Evolutionary conservation across 2,797 vertebrate genomes (phyloP).

Genomic region (Mormyrus hasselquistii): DNA sequence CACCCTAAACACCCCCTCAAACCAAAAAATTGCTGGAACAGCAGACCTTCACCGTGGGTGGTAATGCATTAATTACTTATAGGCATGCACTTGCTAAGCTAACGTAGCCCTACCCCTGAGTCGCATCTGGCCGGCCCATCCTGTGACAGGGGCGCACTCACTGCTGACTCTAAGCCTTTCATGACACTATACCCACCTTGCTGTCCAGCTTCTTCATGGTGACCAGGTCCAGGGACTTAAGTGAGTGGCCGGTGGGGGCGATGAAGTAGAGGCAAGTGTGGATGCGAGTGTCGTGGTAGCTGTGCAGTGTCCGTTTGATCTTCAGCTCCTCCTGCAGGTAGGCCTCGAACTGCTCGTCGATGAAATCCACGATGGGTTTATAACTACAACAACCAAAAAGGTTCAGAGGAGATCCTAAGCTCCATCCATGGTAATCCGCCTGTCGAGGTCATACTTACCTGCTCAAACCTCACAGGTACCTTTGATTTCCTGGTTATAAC

Average conservation of each 20-base stretch:
- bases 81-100: not conserved
- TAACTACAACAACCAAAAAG: constrained; percentile 64
- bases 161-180: not conserved
- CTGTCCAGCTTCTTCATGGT: constrained; percentile 99
- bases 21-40: not conserved
- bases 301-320: constrained; percentile 90
- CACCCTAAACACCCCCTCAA: not conserved
- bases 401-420: not conserved
- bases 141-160: not conserved
- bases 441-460: not conserved
- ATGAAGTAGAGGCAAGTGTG: constrained; percentile 96
- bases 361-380: constrained; percentile 95
- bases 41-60: not conserved
- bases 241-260: constrained; percentile 90
- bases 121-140: not conserved
- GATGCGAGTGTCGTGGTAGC: constrained; percentile 91
- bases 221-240: constrained; percentile 92
- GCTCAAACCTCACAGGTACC: not conserved
- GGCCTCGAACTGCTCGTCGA: constrained; percentile 91
- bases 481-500: not conserved
- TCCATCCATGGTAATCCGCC: not conserved
- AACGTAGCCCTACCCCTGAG: not conserved
- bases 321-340: constrained; percentile 97
- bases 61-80: not conserved
- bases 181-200: constrained; percentile 67